phyloP scores from a whole-genome alignment of 2,113 vertebrate genomes.

The Xiphias gladius region DNA sequence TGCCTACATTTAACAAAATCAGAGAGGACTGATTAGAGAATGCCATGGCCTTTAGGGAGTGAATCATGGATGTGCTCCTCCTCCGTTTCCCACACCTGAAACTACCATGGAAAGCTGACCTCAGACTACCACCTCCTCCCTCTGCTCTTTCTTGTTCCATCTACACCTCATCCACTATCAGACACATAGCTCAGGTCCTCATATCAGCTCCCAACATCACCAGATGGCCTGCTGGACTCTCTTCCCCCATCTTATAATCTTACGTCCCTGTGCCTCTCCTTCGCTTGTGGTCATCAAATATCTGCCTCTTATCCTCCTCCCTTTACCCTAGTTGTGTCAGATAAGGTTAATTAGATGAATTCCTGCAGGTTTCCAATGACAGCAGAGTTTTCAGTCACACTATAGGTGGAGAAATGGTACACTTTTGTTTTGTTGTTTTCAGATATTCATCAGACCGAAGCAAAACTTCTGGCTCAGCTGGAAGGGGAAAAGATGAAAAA shows the following conservation, averaged over 20 bases:
- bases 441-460: constrained; percentile 55
- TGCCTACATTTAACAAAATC: constrained; percentile 25
- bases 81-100: constrained; percentile 68
- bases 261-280: constrained; percentile 14
- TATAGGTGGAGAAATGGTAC: constrained; percentile 10
- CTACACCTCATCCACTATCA: constrained; percentile 45
- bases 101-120: constrained; percentile 45
- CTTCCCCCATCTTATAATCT: constrained; percentile 38
- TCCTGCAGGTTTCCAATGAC: background rate
- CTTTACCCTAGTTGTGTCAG: background rate
- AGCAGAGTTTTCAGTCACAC: background rate
- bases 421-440: constrained; percentile 16
- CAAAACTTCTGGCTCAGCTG: constrained; percentile 34
- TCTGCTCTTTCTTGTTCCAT: constrained; percentile 59
- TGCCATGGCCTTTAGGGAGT: constrained; percentile 40
- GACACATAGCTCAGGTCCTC: constrained; percentile 39
- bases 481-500: constrained; percentile 43
- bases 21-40: constrained; percentile 50
- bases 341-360: background rate
- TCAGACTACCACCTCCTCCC: constrained; percentile 52
- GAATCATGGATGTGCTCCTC: constrained; percentile 29
- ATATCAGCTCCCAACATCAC: constrained; percentile 70
- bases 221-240: constrained; percentile 65
- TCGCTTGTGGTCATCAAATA: constrained; percentile 15
- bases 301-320: constrained; percentile 21